These are phyloP conservation scores for Gallinago nigripennis DNA, from an alignment of 2,797 vertebrate species.

Conservation along the genomic window DNA sequence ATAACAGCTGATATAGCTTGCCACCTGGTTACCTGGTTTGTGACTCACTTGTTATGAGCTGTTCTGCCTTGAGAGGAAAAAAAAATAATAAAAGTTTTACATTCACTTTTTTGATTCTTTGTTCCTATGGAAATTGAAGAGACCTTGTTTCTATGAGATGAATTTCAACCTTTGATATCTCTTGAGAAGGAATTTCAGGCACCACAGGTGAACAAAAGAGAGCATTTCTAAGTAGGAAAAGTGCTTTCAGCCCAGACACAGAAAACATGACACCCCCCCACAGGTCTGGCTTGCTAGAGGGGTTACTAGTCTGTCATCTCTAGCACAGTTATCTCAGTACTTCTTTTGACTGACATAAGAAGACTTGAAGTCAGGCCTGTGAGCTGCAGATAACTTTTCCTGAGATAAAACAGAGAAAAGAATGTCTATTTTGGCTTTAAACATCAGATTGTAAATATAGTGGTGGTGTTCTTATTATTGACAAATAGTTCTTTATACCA, in stretches of 20 bases:
- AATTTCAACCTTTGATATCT: background rate
- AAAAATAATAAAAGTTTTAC: background rate
- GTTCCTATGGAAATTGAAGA: conserved; percentile 39
- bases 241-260: background rate
- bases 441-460: conserved; percentile 23
- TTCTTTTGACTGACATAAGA: conserved; percentile 37
- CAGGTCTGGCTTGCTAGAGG: background rate
- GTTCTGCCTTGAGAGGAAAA: background rate
- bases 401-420: conserved; percentile 45
- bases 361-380: conserved; percentile 26
- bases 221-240: background rate
- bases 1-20: background rate
- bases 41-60: background rate
- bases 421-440: conserved; percentile 46
- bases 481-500: conserved; percentile 10
- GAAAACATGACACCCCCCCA: conserved; percentile 21
- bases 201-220: conserved; percentile 36
- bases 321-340: conserved; percentile 12
- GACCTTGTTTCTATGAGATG: background rate
- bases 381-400: conserved; percentile 57
- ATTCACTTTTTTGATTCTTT: conserved; percentile 48
- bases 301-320: conserved; percentile 37
- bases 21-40: background rate
- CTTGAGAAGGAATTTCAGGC: conserved; percentile 31
- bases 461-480: conserved; percentile 4